These are phyloP conservation scores for Potamilus streckersoni DNA, from an alignment of 1,140 invertebrate genomes.

Conservation along the genomic window DNA sequence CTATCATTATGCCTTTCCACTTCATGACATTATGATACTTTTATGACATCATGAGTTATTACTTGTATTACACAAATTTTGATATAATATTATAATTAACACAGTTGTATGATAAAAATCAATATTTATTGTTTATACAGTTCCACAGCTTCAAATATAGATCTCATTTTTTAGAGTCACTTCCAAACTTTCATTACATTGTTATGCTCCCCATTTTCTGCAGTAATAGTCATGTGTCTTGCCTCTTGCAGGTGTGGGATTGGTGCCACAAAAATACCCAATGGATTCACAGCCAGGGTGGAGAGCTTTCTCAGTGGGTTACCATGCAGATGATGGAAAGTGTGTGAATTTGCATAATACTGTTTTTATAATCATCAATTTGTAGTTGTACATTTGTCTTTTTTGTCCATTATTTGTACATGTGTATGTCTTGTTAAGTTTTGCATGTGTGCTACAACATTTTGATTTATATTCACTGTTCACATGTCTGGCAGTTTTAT, in stretches of 20 bases:
- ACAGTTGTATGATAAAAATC: not conserved
- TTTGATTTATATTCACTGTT: not conserved
- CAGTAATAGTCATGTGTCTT: not conserved
- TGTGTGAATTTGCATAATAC: conserved; percentile 38
- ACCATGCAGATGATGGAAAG: conserved; percentile 69
- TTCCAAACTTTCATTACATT: not conserved
- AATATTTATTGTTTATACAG: not conserved
- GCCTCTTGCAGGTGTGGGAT: conserved; percentile 60
- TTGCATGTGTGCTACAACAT: not conserved
- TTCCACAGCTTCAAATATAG: not conserved
- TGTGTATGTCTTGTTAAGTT: not conserved
- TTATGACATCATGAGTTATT: too few relatives aligned
- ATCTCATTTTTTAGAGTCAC: not conserved
- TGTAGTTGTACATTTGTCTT: not conserved
- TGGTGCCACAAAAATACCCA: conserved; percentile 67
- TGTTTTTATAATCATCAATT: not conserved
- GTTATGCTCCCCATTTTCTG: not conserved
- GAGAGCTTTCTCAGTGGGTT: conserved; percentile 68
- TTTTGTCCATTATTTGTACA: not conserved
- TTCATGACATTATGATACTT: too few relatives aligned
- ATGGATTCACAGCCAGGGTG: conserved; percentile 69
- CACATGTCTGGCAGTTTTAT: not conserved
- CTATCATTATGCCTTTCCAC: too few relatives aligned
- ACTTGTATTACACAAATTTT: too few relatives aligned
- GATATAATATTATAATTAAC: too few relatives aligned